Conservation (phyloP, 2,797 vertebrate genomes). For the Squalus acanthias region DNA sequence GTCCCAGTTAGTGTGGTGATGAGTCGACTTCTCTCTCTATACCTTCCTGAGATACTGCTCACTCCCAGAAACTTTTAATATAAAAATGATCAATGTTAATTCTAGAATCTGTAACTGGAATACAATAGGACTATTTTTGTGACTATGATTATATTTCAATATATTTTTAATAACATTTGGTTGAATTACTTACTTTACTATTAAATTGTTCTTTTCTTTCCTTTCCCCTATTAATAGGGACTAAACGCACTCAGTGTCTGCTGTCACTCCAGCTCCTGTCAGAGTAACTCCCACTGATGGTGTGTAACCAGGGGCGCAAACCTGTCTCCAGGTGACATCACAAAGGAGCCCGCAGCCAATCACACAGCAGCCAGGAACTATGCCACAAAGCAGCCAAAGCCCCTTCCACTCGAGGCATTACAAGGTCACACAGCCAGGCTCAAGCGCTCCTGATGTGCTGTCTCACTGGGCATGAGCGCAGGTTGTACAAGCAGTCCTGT, state of each 20-base stretch:
- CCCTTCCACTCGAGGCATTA: background rate
- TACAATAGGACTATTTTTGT: background rate
- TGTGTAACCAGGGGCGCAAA: background rate
- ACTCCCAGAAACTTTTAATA: background rate
- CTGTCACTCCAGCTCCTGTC: background rate
- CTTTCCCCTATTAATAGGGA: background rate
- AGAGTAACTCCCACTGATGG: background rate
- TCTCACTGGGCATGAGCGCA: no score
- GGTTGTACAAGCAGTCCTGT: background rate
- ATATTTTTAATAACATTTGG: background rate
- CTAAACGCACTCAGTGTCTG: background rate
- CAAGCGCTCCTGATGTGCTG: no score
- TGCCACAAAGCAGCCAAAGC: background rate
- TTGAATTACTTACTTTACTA: background rate
- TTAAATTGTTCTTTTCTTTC: background rate
- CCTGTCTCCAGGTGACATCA: background rate
- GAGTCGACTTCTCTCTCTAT: background rate
- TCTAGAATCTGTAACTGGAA: background rate
- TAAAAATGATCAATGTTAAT: background rate
- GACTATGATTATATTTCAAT: background rate
- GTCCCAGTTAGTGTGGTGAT: background rate
- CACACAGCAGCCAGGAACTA: background rate
- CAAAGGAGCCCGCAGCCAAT: background rate
- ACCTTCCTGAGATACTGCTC: background rate
- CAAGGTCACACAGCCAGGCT: background rate